phyloP scores from a whole-genome alignment of 2,113 vertebrate genomes.

The Manacus vitellinus region DNA sequence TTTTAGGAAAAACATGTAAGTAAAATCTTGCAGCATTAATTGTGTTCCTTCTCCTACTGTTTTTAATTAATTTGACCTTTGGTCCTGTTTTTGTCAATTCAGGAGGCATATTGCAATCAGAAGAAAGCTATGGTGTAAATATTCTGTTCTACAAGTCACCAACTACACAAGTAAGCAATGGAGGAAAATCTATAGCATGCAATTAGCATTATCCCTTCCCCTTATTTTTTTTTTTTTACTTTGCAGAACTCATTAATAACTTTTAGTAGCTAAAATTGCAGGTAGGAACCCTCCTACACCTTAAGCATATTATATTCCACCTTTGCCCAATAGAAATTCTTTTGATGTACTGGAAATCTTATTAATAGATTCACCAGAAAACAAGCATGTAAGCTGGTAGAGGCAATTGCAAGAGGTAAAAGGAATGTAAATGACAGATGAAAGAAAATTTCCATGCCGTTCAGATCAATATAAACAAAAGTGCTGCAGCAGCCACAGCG shows the following conservation, averaged over 20 bases:
- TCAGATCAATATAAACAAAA: conserved; percentile 60
- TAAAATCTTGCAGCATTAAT: neutral
- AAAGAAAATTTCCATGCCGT: conserved; percentile 39
- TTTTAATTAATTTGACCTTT: conserved; percentile 64
- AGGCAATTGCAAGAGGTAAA: conserved; percentile 54
- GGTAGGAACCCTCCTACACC: conserved; percentile 2
- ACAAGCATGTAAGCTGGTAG: conserved; percentile 50
- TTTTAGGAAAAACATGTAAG: neutral
- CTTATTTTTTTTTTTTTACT: neutral
- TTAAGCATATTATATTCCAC: neutral
- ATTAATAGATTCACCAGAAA: conserved; percentile 59
- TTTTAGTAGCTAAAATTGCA: conserved; percentile 44
- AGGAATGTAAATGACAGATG: conserved; percentile 65
- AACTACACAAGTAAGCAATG: conserved; percentile 30
- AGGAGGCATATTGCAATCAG: conserved; percentile 9
- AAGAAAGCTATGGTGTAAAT: conserved; percentile 4
- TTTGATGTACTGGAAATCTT: conserved; percentile 53
- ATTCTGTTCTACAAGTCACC: conserved; percentile 11
- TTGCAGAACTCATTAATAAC: conserved; percentile 49
- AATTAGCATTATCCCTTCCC: conserved; percentile 38
- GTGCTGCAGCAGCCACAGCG: conserved; percentile 22
- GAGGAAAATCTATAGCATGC: conserved; percentile 26
- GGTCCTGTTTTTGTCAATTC: conserved; percentile 39
- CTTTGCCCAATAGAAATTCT: conserved; percentile 26
- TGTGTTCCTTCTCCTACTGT: conserved; percentile 3